Base-by-base conservation (phyloP, 1,140 invertebrate species). In the Philopotamus ludificatus region DNA sequence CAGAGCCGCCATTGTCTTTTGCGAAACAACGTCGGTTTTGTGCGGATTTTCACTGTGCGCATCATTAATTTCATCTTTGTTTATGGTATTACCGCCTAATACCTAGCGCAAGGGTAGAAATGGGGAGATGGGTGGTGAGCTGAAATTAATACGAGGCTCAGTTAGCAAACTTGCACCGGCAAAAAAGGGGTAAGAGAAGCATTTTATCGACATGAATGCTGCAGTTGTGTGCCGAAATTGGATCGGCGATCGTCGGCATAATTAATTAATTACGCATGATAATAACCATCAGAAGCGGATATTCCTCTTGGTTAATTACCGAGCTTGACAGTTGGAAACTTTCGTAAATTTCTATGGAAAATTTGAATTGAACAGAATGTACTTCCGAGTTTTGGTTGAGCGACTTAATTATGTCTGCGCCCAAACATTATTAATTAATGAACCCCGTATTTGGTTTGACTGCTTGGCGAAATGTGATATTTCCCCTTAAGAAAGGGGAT, bases 11-110 rank as follows among this genome's bases (percentile, higher is more conserved):
- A 68, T 68, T 68, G 67, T 68, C 66, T 69, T 65, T 59, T 34
- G 51, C 63, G 44, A 63, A 69, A 69, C 59, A 69, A 69, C 65
- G 63, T 69, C 67, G 67, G 67, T 69, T 69, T 68, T 69, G 67
- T 69, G 58, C 58, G 67, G 67, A 69, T 69, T 69, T 70, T 66
- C 68, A 66, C 61, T 70, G 68, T 66, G 63, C 64, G 67, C 67
- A 66, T 70, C 68, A 70, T 70, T 70, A 70, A 70, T 70, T 70
- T 70, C 64, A 66, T 70, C 68, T 70, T 70, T 70, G 68, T 70
- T 70, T 70, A 70, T 57, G 68, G 68, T 57, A 70, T 70, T 66
- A 70, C 64, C 47, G 63, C 63, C 47, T 69, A 66, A 69, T 69
- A 69, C 63, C 61, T 64, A 51, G 42, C 57, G 25, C 26, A 28